Percentiles rank a stretch among this genome's conserved stretches.
phyloP scores from a whole-genome alignment of 2,113 vertebrate genomes.

The Chloropsis cyanopogon region DNA sequence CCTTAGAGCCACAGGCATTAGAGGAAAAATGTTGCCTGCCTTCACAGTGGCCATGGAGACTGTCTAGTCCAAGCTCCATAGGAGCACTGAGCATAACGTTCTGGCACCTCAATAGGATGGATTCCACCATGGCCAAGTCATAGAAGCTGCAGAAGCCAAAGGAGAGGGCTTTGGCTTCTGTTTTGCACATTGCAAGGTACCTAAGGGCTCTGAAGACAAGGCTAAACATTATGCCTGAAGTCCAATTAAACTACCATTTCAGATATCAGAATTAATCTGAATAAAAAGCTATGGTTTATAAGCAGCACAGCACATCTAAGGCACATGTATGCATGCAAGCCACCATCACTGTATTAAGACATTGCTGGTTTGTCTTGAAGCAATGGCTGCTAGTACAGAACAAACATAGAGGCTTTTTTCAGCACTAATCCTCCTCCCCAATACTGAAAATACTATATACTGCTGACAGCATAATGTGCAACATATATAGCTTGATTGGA shows the following conservation, averaged over 20 bases:
- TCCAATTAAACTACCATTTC: constrained; percentile 58
- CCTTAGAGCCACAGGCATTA: background rate
- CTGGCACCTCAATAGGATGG: constrained; percentile 49
- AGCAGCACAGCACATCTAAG: constrained; percentile 78
- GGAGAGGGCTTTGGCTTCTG: background rate
- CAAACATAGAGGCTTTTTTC: constrained; percentile 57
- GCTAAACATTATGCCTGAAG: constrained; percentile 68
- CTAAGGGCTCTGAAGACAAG: constrained; percentile 61
- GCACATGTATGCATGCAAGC: constrained; percentile 75
- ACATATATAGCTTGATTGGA: constrained; percentile 70
- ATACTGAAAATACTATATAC: constrained; percentile 66
- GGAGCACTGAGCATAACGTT: constrained; percentile 61
- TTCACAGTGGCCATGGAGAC: constrained; percentile 51
- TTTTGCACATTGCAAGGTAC: background rate
- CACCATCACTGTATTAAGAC: constrained; percentile 66
- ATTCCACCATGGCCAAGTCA: constrained; percentile 32
- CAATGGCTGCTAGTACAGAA: constrained; percentile 64
- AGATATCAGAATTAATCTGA: constrained; percentile 61
- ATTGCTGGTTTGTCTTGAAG: constrained; percentile 46
- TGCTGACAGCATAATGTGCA: constrained; percentile 68
- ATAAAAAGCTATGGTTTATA: constrained; percentile 67
- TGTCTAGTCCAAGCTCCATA: constrained; percentile 55
- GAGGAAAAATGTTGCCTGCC: background rate
- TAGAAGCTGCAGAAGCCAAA: constrained; percentile 18
- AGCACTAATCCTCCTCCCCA: constrained; percentile 65